These are phyloP conservation scores for Clarias platycephalus DNA, from an alignment of 2,797 vertebrate genomes.

Conservation along the genomic window DNA sequence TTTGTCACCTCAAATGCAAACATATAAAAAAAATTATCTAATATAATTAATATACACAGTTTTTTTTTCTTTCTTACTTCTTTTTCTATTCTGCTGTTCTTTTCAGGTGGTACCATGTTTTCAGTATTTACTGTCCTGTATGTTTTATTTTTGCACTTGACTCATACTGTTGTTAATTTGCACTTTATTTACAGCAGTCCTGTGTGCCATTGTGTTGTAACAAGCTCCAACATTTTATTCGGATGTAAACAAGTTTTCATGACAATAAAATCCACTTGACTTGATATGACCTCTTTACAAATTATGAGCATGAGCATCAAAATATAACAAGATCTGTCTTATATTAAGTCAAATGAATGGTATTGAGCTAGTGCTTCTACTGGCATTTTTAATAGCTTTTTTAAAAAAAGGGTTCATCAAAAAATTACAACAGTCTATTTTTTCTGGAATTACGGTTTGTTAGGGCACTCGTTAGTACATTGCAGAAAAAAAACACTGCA, in stretches of 20 bases:
- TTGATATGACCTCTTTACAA: not conserved
- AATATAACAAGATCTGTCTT: not conserved
- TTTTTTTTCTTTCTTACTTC: not conserved
- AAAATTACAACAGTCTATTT: not conserved
- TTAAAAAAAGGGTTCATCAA: not conserved
- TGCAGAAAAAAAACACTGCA: not conserved
- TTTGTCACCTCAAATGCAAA: too few species aligned
- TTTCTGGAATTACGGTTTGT: not conserved
- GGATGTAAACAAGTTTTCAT: not conserved
- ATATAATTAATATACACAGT: not conserved
- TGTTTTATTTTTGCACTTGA: not conserved
- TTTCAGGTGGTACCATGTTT: not conserved
- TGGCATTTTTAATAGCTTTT: not conserved
- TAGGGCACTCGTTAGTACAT: not conserved
- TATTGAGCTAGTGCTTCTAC: not conserved
- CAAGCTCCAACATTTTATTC: not conserved
- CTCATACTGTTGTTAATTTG: not conserved
- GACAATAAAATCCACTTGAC: not conserved
- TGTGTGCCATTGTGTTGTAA: not conserved
- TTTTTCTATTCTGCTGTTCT: not conserved
- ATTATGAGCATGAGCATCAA: not conserved
- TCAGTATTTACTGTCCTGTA: not conserved
- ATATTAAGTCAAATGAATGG: not conserved
- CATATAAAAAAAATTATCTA: too few species aligned
- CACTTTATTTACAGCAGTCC: not conserved